phyloP scores from a whole-genome alignment of 2,888 invertebrate species.

The Eupithecia dodoneata region DNA sequence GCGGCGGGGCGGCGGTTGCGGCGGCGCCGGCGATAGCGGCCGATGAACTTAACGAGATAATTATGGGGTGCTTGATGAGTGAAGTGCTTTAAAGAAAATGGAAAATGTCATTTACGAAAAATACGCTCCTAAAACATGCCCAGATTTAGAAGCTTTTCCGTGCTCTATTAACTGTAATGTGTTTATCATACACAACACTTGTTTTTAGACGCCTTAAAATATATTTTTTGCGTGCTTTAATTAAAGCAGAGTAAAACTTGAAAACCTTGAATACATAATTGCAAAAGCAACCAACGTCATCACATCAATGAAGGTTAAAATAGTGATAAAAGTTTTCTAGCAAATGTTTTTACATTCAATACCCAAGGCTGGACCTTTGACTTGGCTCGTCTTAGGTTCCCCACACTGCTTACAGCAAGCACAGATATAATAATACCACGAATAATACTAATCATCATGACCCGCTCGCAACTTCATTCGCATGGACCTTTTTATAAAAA shows the following conservation, averaged over 20 bases:
- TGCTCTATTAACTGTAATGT: neutral
- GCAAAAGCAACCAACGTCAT: constrained; percentile 42
- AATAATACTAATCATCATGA: too few species aligned
- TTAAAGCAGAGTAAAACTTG: constrained; percentile 39
- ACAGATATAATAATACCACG: too few species aligned
- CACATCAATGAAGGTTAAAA: constrained; percentile 7
- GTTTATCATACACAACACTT: neutral
- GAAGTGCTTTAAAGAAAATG: neutral
- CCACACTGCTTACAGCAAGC: neutral
- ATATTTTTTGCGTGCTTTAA: constrained; percentile 12
- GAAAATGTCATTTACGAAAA: neutral
- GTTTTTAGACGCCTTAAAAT: neutral
- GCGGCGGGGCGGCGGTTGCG: constrained; percentile 3
- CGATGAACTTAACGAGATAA: constrained; percentile 8
- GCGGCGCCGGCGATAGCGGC: constrained; percentile 16
- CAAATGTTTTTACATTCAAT: neutral
- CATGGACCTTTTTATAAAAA: too few species aligned
- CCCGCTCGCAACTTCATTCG: too few species aligned
- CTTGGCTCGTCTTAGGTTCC: neutral
- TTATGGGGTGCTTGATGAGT: constrained; percentile 8
- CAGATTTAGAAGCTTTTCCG: neutral
- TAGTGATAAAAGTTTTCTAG: constrained; percentile 15
- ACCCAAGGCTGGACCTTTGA: neutral
- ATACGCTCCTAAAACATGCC: neutral
- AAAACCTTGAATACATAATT: constrained; percentile 49